A percentile compares a stretch with the other conserved stretches of the same genome.
phyloP scores from a whole-genome alignment of 2,888 invertebrate genomes.

The Mechanitis mazaeus region DNA sequence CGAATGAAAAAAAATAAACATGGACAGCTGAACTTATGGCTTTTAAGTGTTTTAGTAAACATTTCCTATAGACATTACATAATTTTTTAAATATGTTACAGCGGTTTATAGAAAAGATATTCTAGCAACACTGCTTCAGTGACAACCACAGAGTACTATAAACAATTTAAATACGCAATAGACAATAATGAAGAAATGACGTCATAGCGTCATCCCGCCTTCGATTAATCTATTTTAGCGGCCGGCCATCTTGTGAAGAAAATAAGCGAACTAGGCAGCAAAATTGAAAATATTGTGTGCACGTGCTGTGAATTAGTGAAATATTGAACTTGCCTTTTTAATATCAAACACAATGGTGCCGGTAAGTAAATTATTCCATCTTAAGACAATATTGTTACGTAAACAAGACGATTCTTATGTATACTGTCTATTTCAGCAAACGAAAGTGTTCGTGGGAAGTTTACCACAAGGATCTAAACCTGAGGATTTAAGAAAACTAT shows the following conservation, averaged over 20 bases:
- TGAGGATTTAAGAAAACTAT: slow-evolving; percentile 87
- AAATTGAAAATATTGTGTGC: slow-evolving; percentile 8
- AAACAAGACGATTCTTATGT: slow-evolving; percentile 23
- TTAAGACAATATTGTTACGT: slow-evolving; percentile 25
- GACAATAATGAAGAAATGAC: slow-evolving; percentile 11
- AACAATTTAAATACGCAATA: not conserved
- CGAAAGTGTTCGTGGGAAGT: slow-evolving; percentile 96
- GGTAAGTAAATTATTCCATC: slow-evolving; percentile 48
- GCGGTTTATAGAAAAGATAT: no score
- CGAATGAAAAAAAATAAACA: no score
- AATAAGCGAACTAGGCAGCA: slow-evolving; percentile 15
- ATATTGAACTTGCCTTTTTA: slow-evolving; percentile 8
- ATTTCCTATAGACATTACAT: no score
- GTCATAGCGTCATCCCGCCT: slow-evolving; percentile 22
- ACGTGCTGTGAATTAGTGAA: slow-evolving; percentile 15
- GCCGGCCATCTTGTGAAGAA: slow-evolving; percentile 27
- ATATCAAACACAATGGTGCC: slow-evolving; percentile 54
- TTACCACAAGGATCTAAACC: slow-evolving; percentile 89
- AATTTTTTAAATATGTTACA: no score
- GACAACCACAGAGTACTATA: no score
- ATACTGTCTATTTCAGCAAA: slow-evolving; percentile 69
- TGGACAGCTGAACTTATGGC: no score
- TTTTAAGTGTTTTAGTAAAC: no score
- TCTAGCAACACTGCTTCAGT: no score
- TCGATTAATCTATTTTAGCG: slow-evolving; percentile 12